A percentile compares a stretch with the other conserved stretches of the same genome.
These are phyloP conservation scores for Chaetophractus vellerosus DNA, from an alignment of 2,797 vertebrate species.

Conservation along the genomic window DNA sequence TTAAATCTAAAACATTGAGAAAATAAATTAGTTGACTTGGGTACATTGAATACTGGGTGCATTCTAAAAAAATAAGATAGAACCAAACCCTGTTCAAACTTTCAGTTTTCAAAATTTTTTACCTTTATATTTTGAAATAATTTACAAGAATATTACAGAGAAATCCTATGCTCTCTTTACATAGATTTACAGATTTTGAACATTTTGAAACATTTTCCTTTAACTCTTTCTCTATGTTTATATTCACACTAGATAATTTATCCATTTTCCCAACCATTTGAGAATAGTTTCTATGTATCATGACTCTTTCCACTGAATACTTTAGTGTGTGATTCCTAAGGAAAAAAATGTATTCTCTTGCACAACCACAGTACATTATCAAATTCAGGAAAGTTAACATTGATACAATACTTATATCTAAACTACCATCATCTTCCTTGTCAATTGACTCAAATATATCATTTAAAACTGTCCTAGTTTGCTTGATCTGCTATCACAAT, in stretches of 20 bases:
- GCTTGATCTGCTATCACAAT: no score
- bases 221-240: not conserved
- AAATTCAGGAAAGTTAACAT: not conserved
- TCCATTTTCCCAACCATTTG: not conserved
- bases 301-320: not conserved
- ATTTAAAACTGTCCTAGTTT: not conserved
- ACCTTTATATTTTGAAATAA: not conserved
- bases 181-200: not conserved
- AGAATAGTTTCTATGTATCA: not conserved
- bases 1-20: conserved; percentile 21
- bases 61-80: not conserved
- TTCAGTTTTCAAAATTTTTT: not conserved
- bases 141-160: not conserved
- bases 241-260: no score
- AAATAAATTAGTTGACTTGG: not conserved
- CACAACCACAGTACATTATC: not conserved
- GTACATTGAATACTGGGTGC: not conserved
- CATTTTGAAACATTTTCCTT: not conserved
- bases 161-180: not conserved
- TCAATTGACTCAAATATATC: not conserved
- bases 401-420: not conserved
- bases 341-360: not conserved
- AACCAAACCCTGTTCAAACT: not conserved
- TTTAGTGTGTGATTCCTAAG: not conserved
- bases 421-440: not conserved